Evolutionary conservation across 92 coral and sea anemone genomes (phyloP).

Genomic region (Phenganax subtilis): DNA sequence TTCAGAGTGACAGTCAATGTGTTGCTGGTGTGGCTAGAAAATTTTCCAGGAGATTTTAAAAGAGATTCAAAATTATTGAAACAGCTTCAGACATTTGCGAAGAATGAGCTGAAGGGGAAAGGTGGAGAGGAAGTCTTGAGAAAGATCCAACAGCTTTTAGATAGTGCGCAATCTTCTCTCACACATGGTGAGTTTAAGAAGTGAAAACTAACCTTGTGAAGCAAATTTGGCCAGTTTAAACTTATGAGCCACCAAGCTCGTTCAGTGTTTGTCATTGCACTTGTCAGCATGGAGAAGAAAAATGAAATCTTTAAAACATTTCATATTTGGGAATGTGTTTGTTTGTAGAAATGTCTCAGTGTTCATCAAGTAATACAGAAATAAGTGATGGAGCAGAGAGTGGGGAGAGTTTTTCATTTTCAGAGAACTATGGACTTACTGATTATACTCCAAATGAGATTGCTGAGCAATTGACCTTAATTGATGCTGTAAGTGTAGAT

Average conservation of each 20-base stretch:
- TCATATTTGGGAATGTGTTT: not conserved
- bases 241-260: not conserved
- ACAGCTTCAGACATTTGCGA: constrained; percentile 66
- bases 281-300: too few relatives aligned
- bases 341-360: not conserved
- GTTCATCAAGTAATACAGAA: not conserved
- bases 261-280: too few relatives aligned
- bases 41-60: constrained; percentile 74
- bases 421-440: not conserved
- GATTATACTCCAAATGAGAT: constrained; percentile 52
- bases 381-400: constrained; percentile 2
- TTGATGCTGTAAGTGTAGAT: constrained; percentile 85
- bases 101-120: constrained; percentile 49
- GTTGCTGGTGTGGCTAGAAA: constrained; percentile 83
- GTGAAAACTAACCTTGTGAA: not conserved
- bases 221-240: not conserved
- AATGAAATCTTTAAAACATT: too few relatives aligned
- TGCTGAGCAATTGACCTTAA: constrained; percentile 88
- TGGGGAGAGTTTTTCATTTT: not conserved
- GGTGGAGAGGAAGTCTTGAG: constrained; percentile 60
- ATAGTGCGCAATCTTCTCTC: constrained; percentile 58
- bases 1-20: constrained; percentile 72
- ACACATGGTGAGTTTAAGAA: not conserved
- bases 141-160: constrained; percentile 69
- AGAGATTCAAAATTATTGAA: constrained; percentile 58